Evolutionary conservation across 2,113 vertebrate species (phyloP), one percentile per base, ranked within the genome.

Genomic region (Tachysurus fulvidraco): DNA sequence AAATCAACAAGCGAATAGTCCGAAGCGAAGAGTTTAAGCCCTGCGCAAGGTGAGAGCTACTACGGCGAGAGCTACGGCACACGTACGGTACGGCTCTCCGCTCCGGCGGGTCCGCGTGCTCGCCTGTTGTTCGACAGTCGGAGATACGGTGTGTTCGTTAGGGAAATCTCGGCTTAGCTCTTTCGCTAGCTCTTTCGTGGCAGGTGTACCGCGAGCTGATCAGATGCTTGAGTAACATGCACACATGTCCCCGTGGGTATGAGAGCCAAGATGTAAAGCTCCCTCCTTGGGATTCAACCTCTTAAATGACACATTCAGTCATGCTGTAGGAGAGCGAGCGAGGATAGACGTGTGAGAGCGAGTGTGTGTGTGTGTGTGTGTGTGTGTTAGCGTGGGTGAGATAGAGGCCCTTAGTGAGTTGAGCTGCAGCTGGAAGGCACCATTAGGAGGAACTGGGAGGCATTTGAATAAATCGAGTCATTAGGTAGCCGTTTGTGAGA

Each of bases 401-500:
- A 84, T 62, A 88, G 82, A 86, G 82, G 78, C 67, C 82, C 82
- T 52, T 86, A 74, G 85, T n/a, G 88, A 82, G 84, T 76, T 96
- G 93, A 93, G 94, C 94, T 96, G 94, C 96, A 97, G 96, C 97
- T 96, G 96, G 96, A 95, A 96, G 96, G 95, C 93, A 95, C 96
- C 95, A 96, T 97, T 96, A 97, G 95, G 93, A 96, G 93, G 94
- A 95, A 94, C 95, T 96, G 95, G 93, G 92, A 94, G 95, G 95
- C 89, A 95, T 95, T 94, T 91, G 94, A 96, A 96, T 96, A 95
- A 96, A 97, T 96, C 94, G 95, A 96, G 95, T 96, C 96, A 97
- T 97, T 97, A 97, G 96, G 96, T 95, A 96, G 96, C 95, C 95
- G 95, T 96, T 96, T 97, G 96, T 95, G 94, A 95, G 95, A 94